Evolutionary conservation across 2,113 vertebrate species (phyloP), one percentile per base, ranked within the genome.

Genomic region (Melozone crissalis): DNA sequence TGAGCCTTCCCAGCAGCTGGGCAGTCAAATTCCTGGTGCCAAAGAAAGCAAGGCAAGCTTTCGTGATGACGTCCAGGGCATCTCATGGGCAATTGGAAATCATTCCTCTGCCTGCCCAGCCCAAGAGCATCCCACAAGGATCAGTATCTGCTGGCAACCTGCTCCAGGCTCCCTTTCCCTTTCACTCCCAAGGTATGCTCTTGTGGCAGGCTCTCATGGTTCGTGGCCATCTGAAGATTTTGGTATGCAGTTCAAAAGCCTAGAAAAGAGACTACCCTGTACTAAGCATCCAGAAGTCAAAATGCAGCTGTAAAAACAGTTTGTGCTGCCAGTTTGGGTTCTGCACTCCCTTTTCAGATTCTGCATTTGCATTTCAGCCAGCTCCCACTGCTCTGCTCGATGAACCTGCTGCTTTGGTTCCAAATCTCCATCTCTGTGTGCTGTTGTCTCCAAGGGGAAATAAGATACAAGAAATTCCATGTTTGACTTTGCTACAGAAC

Each of bases 41-140:
- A 96, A 92, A 89, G 89, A 86, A 95, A 96, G 86, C 90, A 92
- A 84, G 80, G 76, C 83, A 78, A 75, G 65, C 19, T 74, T 51
- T 63, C 0, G 0, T 41, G 86, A 85, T 81, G 86, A 93, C 9
- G 0, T 67, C 51, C 57, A 44, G 27, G 26, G 41, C 39, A 52
- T 75, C 47, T 71, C 24, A 16, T 10, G 22, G 76, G 83, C 83
- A 84, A 51, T 1, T 63, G 27, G 72, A 89, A 93, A 65, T 47
- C n/a, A 35, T 44, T 62, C 23, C 54, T 58, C 62, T 81, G 68
- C 39, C 62, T 77, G 67, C 47, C 55, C 54, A 55, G 52, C 52
- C 79, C 58, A 90, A 63, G 17, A 57, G 31, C 46, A 61, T 51
- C 68, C 65, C 0, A 0, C 35, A 59, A 11, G 3, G 20, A 75